Evolutionary conservation across 92 coral and sea anemone genomes (phyloP).

Genomic region (Zoanthus solanderi): DNA sequence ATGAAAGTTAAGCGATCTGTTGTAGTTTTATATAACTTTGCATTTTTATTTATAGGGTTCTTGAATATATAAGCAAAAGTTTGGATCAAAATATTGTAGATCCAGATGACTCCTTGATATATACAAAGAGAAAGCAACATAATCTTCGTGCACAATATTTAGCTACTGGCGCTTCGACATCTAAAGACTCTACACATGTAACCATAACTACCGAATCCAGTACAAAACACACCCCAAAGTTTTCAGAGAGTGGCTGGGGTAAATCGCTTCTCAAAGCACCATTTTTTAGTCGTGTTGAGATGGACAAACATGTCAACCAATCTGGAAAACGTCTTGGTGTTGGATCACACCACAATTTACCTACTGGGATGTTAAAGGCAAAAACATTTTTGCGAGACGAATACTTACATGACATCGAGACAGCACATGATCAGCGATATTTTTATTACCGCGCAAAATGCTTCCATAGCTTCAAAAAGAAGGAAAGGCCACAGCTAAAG

Average conservation of each 20-base stretch:
- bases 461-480: conserved; percentile 54
- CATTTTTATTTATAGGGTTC: not conserved
- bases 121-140: conserved; percentile 3
- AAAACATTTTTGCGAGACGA: conserved; percentile 44
- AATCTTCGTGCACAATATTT: not conserved
- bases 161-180: not conserved
- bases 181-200: not conserved
- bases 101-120: conserved; percentile 4
- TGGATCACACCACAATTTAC: conserved; percentile 1
- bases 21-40: not conserved
- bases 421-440: conserved; percentile 28
- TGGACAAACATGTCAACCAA: conserved; percentile 29
- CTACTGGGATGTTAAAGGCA: conserved; percentile 42
- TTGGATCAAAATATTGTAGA: not conserved
- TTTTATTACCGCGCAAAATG: conserved; percentile 32
- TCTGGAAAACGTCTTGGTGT: conserved; percentile 31
- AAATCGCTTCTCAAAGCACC: conserved; percentile 10
- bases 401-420: conserved; percentile 32
- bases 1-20: not conserved
- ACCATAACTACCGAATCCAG: not conserved
- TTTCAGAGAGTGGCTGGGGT: conserved; percentile 27
- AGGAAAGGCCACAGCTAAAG: conserved; percentile 34
- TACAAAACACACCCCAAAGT: conserved; percentile 6
- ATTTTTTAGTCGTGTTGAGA: conserved; percentile 24
- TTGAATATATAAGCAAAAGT: not conserved